Percentiles rank a stretch among this genome's conserved stretches.
phyloP scores from a whole-genome alignment of 2,797 vertebrate species.

The Sarcophilus harrisii region DNA sequence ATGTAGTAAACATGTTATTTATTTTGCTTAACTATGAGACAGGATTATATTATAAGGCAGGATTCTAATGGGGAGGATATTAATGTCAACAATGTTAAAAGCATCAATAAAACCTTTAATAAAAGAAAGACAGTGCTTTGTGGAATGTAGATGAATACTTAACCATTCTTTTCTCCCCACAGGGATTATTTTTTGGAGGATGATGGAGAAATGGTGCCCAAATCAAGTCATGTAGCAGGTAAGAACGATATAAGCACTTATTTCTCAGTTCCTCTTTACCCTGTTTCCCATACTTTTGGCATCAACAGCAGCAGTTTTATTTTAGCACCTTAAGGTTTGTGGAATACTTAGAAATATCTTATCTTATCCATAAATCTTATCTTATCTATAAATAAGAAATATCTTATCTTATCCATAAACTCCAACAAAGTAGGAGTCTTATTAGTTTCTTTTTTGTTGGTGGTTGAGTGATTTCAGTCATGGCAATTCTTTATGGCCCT shows the following conservation, averaged over 20 bases:
- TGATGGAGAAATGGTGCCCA: conserved; percentile 65
- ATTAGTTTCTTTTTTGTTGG: neutral
- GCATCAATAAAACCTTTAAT: neutral
- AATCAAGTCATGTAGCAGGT: conserved; percentile 74
- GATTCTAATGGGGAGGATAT: neutral
- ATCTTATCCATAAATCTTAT: neutral
- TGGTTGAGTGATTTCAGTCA: neutral
- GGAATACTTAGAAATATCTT: neutral
- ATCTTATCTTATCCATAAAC: neutral
- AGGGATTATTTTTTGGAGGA: conserved; percentile 79
- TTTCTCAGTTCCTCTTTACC: neutral
- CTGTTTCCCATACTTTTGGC: neutral
- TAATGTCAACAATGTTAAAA: neutral
- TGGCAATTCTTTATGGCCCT: neutral
- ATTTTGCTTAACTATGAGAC: neutral
- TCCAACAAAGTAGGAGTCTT: neutral
- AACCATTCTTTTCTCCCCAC: conserved; percentile 56
- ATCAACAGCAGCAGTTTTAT: neutral
- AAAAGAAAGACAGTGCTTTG: neutral
- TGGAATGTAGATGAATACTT: neutral
- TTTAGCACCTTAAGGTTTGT: neutral
- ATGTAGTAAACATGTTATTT: neutral
- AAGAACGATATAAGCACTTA: conserved; percentile 42
- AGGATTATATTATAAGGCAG: neutral
- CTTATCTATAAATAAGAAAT: too few species aligned